phyloP scores from a whole-genome alignment of 2,797 vertebrate species.

The Nyctalus aviator region DNA sequence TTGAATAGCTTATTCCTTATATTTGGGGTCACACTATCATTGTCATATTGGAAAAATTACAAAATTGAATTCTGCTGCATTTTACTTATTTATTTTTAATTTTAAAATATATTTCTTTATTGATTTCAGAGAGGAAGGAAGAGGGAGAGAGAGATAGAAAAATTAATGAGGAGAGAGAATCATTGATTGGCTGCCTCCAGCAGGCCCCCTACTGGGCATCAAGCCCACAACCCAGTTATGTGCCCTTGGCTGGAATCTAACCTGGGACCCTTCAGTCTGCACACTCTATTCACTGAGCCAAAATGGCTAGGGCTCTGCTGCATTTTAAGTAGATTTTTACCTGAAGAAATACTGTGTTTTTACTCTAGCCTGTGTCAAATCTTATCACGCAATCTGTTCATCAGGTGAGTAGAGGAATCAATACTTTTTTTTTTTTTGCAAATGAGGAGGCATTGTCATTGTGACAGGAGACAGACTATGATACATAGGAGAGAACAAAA shows the following conservation, averaged over 20 bases:
- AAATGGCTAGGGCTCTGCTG: not conserved
- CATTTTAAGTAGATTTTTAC: constrained; percentile 13
- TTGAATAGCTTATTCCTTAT: not conserved
- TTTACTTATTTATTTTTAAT: not conserved
- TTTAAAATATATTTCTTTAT: no score
- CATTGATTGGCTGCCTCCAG: no score
- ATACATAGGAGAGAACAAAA: not conserved
- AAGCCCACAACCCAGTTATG: no score
- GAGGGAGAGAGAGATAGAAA: no score
- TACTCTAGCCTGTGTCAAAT: not conserved
- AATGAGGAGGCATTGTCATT: not conserved
- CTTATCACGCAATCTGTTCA: not conserved
- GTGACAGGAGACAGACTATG: not conserved
- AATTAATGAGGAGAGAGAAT: no score
- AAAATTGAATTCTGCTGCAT: not conserved
- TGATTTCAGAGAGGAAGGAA: no score
- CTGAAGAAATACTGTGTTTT: not conserved
- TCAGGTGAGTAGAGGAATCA: not conserved
- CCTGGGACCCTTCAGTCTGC: no score
- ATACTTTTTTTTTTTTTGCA: not conserved
- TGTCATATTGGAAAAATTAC: not conserved
- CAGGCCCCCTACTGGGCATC: no score
- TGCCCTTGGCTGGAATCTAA: no score
- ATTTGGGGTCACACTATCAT: not conserved
- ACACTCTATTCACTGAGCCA: no score